Conservation (phyloP, 2,797 vertebrate genomes). For the Hirundo rustica region DNA sequence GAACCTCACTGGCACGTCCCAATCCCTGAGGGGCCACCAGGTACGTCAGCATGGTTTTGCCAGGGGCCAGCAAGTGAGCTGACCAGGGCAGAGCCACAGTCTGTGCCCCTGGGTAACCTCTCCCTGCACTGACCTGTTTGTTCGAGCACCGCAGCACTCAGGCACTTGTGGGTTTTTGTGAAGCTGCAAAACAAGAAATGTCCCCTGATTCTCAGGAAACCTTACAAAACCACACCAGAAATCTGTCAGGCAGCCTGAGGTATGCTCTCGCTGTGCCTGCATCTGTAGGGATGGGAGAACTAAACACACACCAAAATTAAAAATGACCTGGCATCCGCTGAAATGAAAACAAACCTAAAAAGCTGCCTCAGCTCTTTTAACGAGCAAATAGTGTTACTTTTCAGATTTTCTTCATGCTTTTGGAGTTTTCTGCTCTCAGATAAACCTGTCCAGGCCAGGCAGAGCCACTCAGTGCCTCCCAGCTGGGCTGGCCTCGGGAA, state of each 20-base stretch:
- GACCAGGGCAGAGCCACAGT: accelerated
- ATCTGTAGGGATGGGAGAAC: not conserved
- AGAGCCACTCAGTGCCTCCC: not conserved
- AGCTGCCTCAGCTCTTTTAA: not conserved
- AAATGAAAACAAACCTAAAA: not conserved
- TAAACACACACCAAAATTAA: not conserved
- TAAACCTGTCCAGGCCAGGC: not conserved
- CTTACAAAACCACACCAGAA: constrained; percentile 46
- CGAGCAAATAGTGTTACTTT: not conserved
- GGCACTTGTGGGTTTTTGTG: constrained; percentile 20
- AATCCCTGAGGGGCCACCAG: accelerated
- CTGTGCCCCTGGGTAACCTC: not conserved
- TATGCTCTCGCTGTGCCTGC: not conserved
- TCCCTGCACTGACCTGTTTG: not conserved
- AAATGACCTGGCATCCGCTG: not conserved
- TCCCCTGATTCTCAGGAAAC: constrained; percentile 40
- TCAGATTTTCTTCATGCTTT: not conserved
- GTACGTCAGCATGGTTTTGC: not conserved
- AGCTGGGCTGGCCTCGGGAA: accelerated
- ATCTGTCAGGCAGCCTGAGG: not conserved
- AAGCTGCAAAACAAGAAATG: constrained; percentile 53
- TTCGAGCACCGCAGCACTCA: not conserved
- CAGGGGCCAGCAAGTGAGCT: not conserved
- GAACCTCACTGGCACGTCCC: not conserved
- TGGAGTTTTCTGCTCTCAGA: not conserved